Percentiles rank a stretch among this genome's conserved stretches.
Evolutionary conservation across 92 coral and sea anemone genomes (phyloP).

Genomic region (Siderastrea radians): DNA sequence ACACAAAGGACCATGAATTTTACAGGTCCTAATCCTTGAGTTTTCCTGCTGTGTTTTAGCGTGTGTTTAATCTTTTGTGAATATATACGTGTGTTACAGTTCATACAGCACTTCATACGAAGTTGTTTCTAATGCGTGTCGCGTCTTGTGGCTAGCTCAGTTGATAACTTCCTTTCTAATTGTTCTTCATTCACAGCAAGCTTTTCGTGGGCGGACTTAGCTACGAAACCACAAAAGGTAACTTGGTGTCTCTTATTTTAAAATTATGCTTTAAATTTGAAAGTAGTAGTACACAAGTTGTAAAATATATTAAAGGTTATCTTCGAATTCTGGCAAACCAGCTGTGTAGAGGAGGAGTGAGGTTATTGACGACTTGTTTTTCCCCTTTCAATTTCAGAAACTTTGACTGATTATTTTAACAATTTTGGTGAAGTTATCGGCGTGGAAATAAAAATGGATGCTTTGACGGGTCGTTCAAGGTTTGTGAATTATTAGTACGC

Average conservation of each 20-base stretch:
- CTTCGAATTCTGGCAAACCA: constrained; percentile 17
- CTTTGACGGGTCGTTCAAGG: constrained; percentile 95
- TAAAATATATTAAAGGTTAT: not conserved
- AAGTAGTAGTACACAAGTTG: not conserved
- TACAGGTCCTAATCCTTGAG: constrained; percentile 21
- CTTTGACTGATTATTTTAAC: constrained; percentile 86
- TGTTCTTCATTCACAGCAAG: constrained; percentile 85
- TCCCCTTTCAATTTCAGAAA: constrained; percentile 70
- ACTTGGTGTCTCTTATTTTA: constrained; percentile 43
- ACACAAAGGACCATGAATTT: constrained; percentile 28
- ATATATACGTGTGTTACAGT: constrained; percentile 29
- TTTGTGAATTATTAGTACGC: constrained; percentile 50
- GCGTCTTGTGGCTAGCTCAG: constrained; percentile 1
- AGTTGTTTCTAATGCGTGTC: constrained; percentile 49
- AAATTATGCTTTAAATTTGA: constrained; percentile 11
- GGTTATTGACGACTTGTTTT: constrained; percentile 2
- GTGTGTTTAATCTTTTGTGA: constrained; percentile 54
- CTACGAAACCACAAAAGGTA: constrained; percentile 97
- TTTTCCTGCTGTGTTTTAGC: constrained; percentile 52
- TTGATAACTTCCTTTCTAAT: constrained; percentile 27
- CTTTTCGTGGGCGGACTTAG: constrained; percentile 99
- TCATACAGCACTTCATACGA: constrained; percentile 3
- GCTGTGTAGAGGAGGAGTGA: constrained; percentile 14
- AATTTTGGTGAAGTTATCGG: constrained; percentile 95
- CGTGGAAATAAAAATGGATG: constrained; percentile 94